These are phyloP conservation scores for Boulengeromyrus knoepffleri DNA, from an alignment of 2,113 vertebrate species.

Conservation along the genomic window DNA sequence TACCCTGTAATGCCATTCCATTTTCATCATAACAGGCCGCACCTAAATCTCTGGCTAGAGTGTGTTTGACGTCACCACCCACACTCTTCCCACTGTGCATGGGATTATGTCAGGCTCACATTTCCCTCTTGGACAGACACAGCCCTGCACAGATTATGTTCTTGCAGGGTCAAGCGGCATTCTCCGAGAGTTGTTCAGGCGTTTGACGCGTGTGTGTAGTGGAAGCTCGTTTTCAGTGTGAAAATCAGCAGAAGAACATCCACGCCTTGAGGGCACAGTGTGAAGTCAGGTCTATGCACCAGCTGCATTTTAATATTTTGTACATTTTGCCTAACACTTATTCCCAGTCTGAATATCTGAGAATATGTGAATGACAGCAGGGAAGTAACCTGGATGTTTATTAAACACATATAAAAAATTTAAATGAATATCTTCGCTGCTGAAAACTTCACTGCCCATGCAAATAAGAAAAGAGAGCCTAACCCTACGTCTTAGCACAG, in stretches of 20 bases:
- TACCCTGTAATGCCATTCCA: not conserved
- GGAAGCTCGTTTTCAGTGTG: not conserved
- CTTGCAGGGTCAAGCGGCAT: not conserved
- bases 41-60: not conserved
- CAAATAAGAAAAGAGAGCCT: not conserved
- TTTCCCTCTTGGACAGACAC: not conserved
- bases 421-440: not conserved
- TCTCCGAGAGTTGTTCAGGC: not conserved
- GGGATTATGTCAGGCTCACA: not conserved
- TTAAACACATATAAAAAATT: not conserved
- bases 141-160: constrained; percentile 8
- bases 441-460: not conserved
- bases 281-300: not conserved
- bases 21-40: not conserved
- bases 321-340: not conserved
- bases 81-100: not conserved
- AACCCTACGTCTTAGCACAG: not conserved
- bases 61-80: not conserved
- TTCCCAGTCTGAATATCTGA: not conserved
- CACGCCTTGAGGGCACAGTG: not conserved
- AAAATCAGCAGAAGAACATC: not conserved
- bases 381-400: not conserved
- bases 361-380: not conserved
- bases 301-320: constrained; percentile 1
- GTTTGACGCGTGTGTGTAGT: not conserved